Evolutionary conservation across 2,888 invertebrate species (phyloP), one percentile per base, ranked within the genome.

Genomic region (Nowickia ferox): DNA sequence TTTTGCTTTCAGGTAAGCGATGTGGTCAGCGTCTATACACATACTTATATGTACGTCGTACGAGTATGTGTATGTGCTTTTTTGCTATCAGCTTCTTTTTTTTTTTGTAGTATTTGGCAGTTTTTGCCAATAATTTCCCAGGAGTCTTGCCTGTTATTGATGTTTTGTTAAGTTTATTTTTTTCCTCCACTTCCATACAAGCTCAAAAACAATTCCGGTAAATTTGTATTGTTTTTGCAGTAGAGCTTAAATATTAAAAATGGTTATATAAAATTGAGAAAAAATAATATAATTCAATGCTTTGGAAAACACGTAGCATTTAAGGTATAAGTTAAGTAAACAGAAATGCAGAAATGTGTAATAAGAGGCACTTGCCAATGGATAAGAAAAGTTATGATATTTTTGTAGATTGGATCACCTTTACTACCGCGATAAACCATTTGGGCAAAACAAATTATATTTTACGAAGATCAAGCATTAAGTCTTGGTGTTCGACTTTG

Each of bases 81-180:
- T 77, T 68, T 57, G 44, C 59, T 68, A 11, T n/a, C 13, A 74
- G 61, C 59, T 81, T 72, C 65, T 71, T 66, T 44, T 69, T 72
- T 80, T 30, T 30, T 30, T 30, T n/a, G n/a, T n/a, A n/a, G 84
- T 71, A 61, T 71, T 79, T 71, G 78, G 63, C 65, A 86, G 68
- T 86, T 84, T 84, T 86, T 78, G 68, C 79, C 65, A 72, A 80
- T 87, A 87, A 87, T 87, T 87, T 87, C 87, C 87, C 87, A 22
- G 15, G 85, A 85, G 87, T 71, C 72, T 68, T 77, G 76, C 17
- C 75, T 84, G 82, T 66, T 84, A 83, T 85, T 85, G 84, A 87
- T 80, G 83, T 83, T 82, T 75, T 71, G 59, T 74, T 71, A 44
- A 22, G 46, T 42, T 80, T 57, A 30, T 65, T 61, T 46, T 80